Percentiles rank a stretch among this genome's conserved stretches.
These are phyloP conservation scores for Austrolebias charrua DNA, from an alignment of 2,797 vertebrate genomes.

Conservation along the genomic window DNA sequence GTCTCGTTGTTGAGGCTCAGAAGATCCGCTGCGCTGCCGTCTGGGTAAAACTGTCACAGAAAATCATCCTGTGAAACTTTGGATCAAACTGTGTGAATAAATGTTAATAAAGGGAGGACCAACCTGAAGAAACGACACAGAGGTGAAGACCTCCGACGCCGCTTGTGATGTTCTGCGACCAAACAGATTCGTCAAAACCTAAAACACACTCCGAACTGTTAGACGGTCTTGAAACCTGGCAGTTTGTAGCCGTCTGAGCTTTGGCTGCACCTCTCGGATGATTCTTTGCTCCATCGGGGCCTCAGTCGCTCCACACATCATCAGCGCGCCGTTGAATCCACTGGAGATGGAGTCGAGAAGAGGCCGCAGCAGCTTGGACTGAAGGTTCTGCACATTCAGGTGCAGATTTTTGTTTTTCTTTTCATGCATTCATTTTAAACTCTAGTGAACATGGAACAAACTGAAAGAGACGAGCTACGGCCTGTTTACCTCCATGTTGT, in stretches of 20 bases:
- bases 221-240: background rate
- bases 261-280: constrained; percentile 74
- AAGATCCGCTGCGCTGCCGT: constrained; percentile 77
- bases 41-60: constrained; percentile 76
- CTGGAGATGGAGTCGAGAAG: constrained; percentile 65
- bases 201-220: constrained; percentile 2
- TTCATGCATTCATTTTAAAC: too few relatives aligned
- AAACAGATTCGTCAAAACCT: constrained; percentile 79
- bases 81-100: background rate
- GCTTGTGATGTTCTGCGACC: constrained; percentile 50
- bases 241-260: background rate
- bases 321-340: constrained; percentile 79
- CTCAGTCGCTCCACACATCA: constrained; percentile 74
- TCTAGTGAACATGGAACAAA: too few relatives aligned
- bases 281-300: constrained; percentile 63
- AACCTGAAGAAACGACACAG: constrained; percentile 85
- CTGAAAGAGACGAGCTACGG: too few relatives aligned
- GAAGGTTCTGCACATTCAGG: constrained; percentile 67
- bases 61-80: constrained; percentile 1
- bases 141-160: constrained; percentile 60
- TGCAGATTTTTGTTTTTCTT: constrained; percentile 17
- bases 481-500: constrained; percentile 77
- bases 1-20: constrained; percentile 58
- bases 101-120: constrained; percentile 16
- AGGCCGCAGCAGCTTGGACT: constrained; percentile 72